Evolutionary conservation across 2,113 vertebrate genomes (phyloP), one percentile per base, ranked within the genome.

Genomic region (Neoarius graeffei): DNA sequence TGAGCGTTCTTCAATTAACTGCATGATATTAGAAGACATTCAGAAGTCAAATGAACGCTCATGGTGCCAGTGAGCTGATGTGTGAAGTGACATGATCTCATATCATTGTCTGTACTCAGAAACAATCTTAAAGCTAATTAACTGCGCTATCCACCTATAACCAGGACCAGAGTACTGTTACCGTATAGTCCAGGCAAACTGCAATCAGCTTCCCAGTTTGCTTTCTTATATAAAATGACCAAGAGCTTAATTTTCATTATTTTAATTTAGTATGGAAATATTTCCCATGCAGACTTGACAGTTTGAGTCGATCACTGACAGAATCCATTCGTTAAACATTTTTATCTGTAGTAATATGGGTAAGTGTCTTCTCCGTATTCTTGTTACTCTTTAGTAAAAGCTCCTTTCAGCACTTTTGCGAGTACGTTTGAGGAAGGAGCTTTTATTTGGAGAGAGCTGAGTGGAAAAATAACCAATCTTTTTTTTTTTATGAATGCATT

Each of bases 1-100:
- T 48, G 89, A 50, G 71, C 77, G 83, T 89, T 87, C 86, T 91
- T 90, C 86, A 91, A 90, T 94, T 94, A 94, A 94, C 92, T 91
- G 90, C 87, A 89, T 90, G 69, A 82, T 62, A 48, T 60, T 42
- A 25, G 27, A 81, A 81, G 17, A 81, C 48, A 25, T 90, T 92
- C 90, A 85, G 90, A 92, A 87, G 56, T 90, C 84, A 88, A 66
- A 62, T 30, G 77, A 86, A 87, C 52, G 42, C 71, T 48, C 71
- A 57, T 69, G 59, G 59, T 85, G 82, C 56, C 50, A 79, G 10
- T 67, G 62, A 30, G 64, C 25, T 7, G 54, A 77, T 50, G 11
- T 13, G n/a, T 27, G 14, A 50, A 62, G 54, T 66, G 48, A 50
- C 13, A 42, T 7, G 3, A 81, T 57, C 23, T 20, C 19, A 81